phyloP scores from a whole-genome alignment of 2,888 invertebrate species.

The Desoria tigrina region DNA sequence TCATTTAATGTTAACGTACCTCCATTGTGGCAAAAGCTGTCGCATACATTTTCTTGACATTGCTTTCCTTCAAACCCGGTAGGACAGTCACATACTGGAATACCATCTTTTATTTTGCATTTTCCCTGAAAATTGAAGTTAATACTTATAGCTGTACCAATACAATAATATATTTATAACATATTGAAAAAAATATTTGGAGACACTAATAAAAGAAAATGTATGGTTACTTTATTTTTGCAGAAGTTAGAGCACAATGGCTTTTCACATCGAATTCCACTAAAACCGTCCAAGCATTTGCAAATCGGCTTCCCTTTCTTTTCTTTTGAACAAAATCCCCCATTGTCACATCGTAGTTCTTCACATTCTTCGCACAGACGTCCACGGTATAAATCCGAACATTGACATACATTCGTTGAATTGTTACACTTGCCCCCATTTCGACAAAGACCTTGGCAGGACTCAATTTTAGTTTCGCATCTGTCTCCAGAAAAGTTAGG shows the following conservation, averaged over 20 bases:
- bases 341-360: conserved; percentile 64
- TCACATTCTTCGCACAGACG: conserved; percentile 65
- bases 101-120: conserved; percentile 56
- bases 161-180: too few relatives aligned
- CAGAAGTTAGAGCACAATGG: conserved; percentile 59
- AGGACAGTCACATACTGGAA: conserved; percentile 60
- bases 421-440: conserved; percentile 63
- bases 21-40: conserved; percentile 64
- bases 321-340: conserved; percentile 63
- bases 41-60: conserved; percentile 66
- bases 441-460: conserved; percentile 56
- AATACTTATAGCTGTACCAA: too few relatives aligned
- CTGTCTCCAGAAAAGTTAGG: conserved; percentile 67
- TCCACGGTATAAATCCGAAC: conserved; percentile 59
- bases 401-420: conserved; percentile 59
- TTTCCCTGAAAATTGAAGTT: conserved; percentile 55
- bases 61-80: conserved; percentile 62
- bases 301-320: conserved; percentile 42
- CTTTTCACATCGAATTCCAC: conserved; percentile 60
- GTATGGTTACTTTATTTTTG: conserved; percentile 54
- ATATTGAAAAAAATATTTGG: too few relatives aligned
- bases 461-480: conserved; percentile 62
- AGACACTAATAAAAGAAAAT: conserved; percentile 5
- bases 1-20: conserved; percentile 56
- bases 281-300: conserved; percentile 62